Percentiles rank a stretch among this genome's conserved stretches.
Conservation (phyloP, 2,888 invertebrate genomes). For the Hymenopus coronatus region DNA sequence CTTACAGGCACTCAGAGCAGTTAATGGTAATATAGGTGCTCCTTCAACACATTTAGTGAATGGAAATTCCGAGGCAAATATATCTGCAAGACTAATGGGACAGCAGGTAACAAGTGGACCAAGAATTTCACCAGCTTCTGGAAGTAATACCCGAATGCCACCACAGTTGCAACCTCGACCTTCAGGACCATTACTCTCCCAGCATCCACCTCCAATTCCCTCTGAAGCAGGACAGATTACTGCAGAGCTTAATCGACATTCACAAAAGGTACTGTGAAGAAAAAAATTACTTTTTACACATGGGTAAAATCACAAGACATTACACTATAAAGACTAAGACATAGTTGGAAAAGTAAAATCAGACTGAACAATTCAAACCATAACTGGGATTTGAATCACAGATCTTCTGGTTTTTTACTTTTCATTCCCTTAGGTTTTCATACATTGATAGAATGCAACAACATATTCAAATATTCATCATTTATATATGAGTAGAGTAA, state of each 20-base stretch:
- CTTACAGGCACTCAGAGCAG: constrained; percentile 3
- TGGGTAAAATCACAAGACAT: too few species aligned
- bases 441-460: too few species aligned
- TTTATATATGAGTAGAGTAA: too few species aligned
- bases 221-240: constrained; percentile 56
- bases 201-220: constrained; percentile 20
- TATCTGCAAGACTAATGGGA: background rate
- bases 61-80: background rate
- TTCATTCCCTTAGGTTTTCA: too few species aligned
- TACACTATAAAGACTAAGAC: too few species aligned
- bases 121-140: constrained; percentile 14
- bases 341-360: too few species aligned
- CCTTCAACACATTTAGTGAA: constrained; percentile 1
- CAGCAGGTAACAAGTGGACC: background rate
- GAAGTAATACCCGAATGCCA: background rate
- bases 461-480: too few species aligned
- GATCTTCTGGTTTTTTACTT: too few species aligned
- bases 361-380: too few species aligned
- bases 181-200: constrained; percentile 5
- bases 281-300: background rate
- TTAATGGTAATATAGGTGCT: constrained; percentile 2
- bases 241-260: constrained; percentile 56
- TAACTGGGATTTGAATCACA: too few species aligned
- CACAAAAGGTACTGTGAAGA: constrained; percentile 53
- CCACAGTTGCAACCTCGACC: constrained; percentile 30